Evolutionary conservation across 2,797 vertebrate species (phyloP), one percentile per base, ranked within the genome.

Genomic region (Anguilla megastoma): DNA sequence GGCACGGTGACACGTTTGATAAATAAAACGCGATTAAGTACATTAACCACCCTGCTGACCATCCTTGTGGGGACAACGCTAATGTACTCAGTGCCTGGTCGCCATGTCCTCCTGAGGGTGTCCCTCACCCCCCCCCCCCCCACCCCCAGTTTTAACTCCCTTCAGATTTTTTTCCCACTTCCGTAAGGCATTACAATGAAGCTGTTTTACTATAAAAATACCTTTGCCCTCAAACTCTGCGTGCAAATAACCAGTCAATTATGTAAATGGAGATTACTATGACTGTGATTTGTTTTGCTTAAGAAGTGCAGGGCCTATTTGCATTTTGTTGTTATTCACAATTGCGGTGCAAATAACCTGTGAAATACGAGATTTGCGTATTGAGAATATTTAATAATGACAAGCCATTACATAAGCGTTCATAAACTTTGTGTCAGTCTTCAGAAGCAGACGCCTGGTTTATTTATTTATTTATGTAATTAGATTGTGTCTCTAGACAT

Each of bases 171-270:
- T 6, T 0, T 80, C 84, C 89, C 36, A 86, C 86, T 41, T 54
- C 80, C 21, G 1, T 41, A 63, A 27, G 27, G 48, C 33, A 80
- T 1, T 58, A 24, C 56, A n/a, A 36, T 80, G 76, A 83, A 54
- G 16, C 83, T 87, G 36, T 80, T 80, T 66, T 90, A 69, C 56
- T 45, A 50, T 69, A 83, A 48, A 30, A 89, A 52, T 79, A 85
- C 63, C 56, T 83, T 79, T 89, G 76, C 87, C 74, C 88, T 80
- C 21, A 76, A 82, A 80, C 89, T 89, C 84, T 86, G 80, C 18
- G 87, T 88, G 85, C 90, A 90, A 93, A 92, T 89, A 89, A 91
- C 87, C 63, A 60, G 87, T 90, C 88, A 91, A 91, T 93, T 91
- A 92, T 91, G 90, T 89, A 92, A 92, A 92, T 89, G 30, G 18